phyloP scores from a whole-genome alignment of 2,797 vertebrate species.

The Poeciliopsis presidionis region DNA sequence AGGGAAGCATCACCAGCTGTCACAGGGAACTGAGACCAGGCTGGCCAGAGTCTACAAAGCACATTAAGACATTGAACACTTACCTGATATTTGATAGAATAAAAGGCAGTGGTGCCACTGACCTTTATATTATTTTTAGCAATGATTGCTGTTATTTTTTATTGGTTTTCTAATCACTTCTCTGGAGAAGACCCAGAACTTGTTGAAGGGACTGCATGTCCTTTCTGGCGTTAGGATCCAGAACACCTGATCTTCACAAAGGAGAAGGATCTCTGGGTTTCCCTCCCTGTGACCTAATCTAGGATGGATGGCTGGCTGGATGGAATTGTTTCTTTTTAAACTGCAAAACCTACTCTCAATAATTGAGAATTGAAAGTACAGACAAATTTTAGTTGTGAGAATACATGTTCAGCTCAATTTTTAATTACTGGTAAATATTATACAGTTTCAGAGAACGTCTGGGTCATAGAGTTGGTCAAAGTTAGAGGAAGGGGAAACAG shows the following conservation, averaged over 20 bases:
- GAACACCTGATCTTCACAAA: neutral
- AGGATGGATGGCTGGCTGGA: neutral
- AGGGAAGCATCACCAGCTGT: constrained; percentile 96
- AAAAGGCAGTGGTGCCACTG: constrained; percentile 34
- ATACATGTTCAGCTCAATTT: neutral
- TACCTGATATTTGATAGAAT: constrained; percentile 50
- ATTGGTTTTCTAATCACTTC: neutral
- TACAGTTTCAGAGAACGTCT: constrained; percentile 6
- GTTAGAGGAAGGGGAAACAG: constrained; percentile 8
- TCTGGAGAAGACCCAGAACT: neutral
- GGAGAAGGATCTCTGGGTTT: neutral
- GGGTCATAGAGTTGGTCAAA: constrained; percentile 5
- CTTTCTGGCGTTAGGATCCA: no score
- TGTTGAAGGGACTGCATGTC: no score
- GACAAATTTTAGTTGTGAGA: neutral
- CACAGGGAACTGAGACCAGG: constrained; percentile 93
- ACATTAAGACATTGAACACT: constrained; percentile 86
- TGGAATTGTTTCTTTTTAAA: neutral
- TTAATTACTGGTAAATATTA: neutral
- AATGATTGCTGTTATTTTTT: neutral
- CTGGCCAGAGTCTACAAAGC: constrained; percentile 84
- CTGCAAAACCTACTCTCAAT: neutral
- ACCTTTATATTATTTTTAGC: constrained; percentile 10
- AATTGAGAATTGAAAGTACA: no score
- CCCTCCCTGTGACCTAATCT: neutral